A percentile compares a stretch with the other conserved stretches of the same genome.
Evolutionary conservation across 2,888 invertebrate genomes (phyloP).

Genomic region (Himalopsyche japonica): DNA sequence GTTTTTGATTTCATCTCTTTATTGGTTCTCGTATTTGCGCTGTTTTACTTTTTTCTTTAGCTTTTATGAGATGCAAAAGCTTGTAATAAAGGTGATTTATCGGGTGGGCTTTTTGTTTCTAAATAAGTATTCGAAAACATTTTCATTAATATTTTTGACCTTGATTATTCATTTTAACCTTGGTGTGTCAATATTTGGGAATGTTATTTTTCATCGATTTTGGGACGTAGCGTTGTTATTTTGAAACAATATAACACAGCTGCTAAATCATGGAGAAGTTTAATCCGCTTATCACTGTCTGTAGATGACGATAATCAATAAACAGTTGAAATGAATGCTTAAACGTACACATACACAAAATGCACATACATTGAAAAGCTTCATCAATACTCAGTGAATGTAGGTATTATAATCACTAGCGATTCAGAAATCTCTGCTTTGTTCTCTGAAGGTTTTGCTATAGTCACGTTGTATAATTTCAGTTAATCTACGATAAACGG

Average conservation of each 20-base stretch:
- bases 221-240: not conserved
- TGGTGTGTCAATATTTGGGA: not conserved
- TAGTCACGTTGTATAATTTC: too few relatives aligned
- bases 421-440: too few relatives aligned
- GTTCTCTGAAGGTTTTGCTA: too few relatives aligned
- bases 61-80: conserved; percentile 1
- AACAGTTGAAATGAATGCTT: too few relatives aligned
- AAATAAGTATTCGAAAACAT: not conserved
- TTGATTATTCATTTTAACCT: not conserved
- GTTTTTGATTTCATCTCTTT: conserved; percentile 15
- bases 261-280: not conserved
- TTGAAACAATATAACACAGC: not conserved
- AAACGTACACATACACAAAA: too few relatives aligned
- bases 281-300: not conserved
- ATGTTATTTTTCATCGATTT: not conserved
- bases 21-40: conserved; percentile 3
- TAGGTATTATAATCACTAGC: too few relatives aligned
- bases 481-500: too few relatives aligned
- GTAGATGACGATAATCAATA: too few relatives aligned
- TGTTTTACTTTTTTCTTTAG: not conserved
- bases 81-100: not conserved
- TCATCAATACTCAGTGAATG: too few relatives aligned
- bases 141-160: not conserved
- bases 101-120: not conserved
- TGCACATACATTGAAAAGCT: too few relatives aligned